Evolutionary conservation across 2,888 invertebrate genomes (phyloP).

Genomic region (Cataglyphis livida): DNA sequence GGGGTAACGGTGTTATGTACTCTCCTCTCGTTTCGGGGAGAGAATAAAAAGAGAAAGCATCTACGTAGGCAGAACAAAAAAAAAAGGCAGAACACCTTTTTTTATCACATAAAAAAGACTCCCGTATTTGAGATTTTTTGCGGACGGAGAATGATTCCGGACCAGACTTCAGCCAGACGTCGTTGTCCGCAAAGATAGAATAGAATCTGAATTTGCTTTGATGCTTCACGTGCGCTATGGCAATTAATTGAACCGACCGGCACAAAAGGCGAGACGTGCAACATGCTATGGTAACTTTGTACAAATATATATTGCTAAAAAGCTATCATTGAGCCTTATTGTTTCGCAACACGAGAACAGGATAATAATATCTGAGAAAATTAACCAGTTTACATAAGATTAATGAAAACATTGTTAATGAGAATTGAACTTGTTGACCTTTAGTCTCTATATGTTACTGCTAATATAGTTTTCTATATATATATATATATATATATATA

Average conservation of each 20-base stretch:
- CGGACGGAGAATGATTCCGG: conserved; percentile 13
- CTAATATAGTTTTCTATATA: not conserved
- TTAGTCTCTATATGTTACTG: not conserved
- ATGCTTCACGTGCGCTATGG: not conserved
- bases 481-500: not conserved
- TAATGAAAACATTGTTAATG: not conserved
- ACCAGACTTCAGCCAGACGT: conserved; percentile 44
- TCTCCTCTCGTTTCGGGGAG: not conserved
- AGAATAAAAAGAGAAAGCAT: conserved; percentile 46
- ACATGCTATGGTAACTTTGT: not conserved
- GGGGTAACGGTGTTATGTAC: not conserved
- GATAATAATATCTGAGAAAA: not conserved
- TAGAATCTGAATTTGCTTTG: not conserved
- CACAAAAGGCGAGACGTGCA: conserved; percentile 14
- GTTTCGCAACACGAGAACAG: not conserved
- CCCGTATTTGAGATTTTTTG: not conserved
- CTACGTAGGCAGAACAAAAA: not conserved
- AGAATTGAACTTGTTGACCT: not conserved
- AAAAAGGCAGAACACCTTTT: too few relatives aligned
- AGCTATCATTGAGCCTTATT: not conserved
- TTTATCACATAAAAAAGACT: not conserved
- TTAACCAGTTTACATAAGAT: not conserved
- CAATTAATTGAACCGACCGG: not conserved
- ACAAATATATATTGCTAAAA: not conserved
- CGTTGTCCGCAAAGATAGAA: not conserved